phyloP scores from a whole-genome alignment of 2,797 vertebrate species.

The Melanotaenia nigrans region DNA sequence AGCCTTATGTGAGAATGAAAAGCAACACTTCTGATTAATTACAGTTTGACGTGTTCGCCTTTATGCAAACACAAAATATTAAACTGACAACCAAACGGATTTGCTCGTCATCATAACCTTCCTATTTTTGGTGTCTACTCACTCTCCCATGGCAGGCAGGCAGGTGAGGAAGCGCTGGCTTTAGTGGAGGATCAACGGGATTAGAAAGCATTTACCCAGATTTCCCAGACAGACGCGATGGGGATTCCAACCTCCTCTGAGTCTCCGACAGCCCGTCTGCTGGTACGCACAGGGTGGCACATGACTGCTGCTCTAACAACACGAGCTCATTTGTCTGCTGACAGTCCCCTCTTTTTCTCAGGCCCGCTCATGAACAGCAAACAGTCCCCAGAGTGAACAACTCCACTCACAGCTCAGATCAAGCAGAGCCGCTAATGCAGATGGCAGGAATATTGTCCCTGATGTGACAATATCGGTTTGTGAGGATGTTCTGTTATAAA shows the following conservation, averaged over 20 bases:
- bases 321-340: constrained; percentile 57
- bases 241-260: constrained; percentile 73
- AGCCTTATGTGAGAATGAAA: not conserved
- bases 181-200: constrained; percentile 77
- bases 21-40: constrained; percentile 5
- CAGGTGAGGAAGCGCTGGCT: constrained; percentile 83
- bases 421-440: constrained; percentile 55
- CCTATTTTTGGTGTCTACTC: constrained; percentile 58
- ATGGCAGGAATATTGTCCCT: constrained; percentile 53
- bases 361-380: constrained; percentile 65
- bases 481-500: constrained; percentile 58
- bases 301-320: constrained; percentile 65
- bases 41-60: not conserved
- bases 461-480: constrained; percentile 55
- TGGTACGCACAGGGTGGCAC: constrained; percentile 63
- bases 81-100: constrained; percentile 5
- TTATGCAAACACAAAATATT: not conserved
- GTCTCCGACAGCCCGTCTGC: constrained; percentile 66
- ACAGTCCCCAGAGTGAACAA: constrained; percentile 54
- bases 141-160: constrained; percentile 74
- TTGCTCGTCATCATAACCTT: constrained; percentile 40
- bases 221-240: constrained; percentile 78
- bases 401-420: constrained; percentile 37
- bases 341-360: constrained; percentile 50
- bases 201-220: constrained; percentile 81